Evolutionary conservation across 2,888 invertebrate genomes (phyloP), one percentile per base, ranked within the genome.

Genomic region (Mactromeris polynyma): DNA sequence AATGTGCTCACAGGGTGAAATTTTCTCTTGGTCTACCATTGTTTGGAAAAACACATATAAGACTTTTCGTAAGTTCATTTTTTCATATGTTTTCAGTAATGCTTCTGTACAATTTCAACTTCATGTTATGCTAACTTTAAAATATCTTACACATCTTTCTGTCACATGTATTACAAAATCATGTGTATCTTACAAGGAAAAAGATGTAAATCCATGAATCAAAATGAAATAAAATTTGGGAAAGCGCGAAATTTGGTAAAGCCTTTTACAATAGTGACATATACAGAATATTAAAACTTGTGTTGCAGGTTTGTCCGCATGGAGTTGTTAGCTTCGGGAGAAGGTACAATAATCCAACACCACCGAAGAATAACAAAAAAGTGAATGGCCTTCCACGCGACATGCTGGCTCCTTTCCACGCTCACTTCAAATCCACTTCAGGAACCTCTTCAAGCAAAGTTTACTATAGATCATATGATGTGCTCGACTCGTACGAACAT

Each of bases 261-360:
- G n/a, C n/a, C n/a, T n/a, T n/a, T n/a, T n/a, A n/a, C n/a, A n/a
- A n/a, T n/a, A n/a, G n/a, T n/a, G n/a, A n/a, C n/a, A n/a, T n/a
- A n/a, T n/a, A n/a, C n/a, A n/a, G n/a, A n/a, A n/a, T n/a, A n/a
- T 42, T 42, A 14, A 42, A 9, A 42, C 14, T 6, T 42, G 4
- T 21, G 4, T 73, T 78, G 26, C 42, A 82, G 82, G 82, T 82
- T 31, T 82, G 82, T 82, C 31, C n/a, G 2, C 51, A 69, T 58
- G 83, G 83, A n/a, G 14, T 83, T 19, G 58, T 83, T 6, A 83
- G 83, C 26, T 83, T 83, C 36, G 83, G 58, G 3, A n/a, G 7
- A 11, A 64, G 58, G 17, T 64, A 83, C 58, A 40, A 26, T 0
- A 38, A 4, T 1, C 17, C 31, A 64, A 82, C 40, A 11, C 82